A percentile compares a stretch with the other conserved stretches of the same genome.
Evolutionary conservation across 2,797 vertebrate species (phyloP).

Genomic region (Arnoldichthys spilopterus): DNA sequence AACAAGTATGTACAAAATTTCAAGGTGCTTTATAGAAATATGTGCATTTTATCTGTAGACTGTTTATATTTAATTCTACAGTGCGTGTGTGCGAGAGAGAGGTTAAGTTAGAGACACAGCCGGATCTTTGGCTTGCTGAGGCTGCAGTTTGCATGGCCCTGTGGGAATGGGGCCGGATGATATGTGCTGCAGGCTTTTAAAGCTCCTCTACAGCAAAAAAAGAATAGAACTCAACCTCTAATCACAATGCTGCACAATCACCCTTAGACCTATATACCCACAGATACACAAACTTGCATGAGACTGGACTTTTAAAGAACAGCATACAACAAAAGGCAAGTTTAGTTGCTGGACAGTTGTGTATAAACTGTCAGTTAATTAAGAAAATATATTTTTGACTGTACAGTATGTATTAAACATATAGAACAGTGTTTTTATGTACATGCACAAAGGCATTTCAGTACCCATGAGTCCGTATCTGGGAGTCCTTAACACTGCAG

Average conservation of each 20-base stretch:
- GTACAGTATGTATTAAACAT: too few species aligned
- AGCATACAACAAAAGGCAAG: too few species aligned
- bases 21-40: neutral
- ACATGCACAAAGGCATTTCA: too few species aligned
- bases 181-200: slow-evolving; percentile 47
- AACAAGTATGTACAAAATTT: neutral
- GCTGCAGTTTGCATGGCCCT: slow-evolving; percentile 41
- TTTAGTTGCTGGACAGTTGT: too few species aligned
- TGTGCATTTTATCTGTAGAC: too few species aligned
- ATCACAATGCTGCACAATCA: slow-evolving; percentile 27
- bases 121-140: slow-evolving; percentile 51
- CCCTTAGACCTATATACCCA: slow-evolving; percentile 32
- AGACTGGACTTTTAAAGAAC: too few species aligned
- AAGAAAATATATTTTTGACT: too few species aligned
- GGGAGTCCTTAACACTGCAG: neutral
- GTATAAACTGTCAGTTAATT: too few species aligned
- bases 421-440: too few species aligned
- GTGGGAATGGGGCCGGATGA: slow-evolving; percentile 28
- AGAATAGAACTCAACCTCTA: slow-evolving; percentile 38
- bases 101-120: slow-evolving; percentile 20
- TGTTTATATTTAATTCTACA: neutral
- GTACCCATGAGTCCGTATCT: neutral
- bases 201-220: slow-evolving; percentile 43
- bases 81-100: neutral
- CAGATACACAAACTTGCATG: too few species aligned